Conservation (phyloP, 2,797 vertebrate genomes). For the Kryptolebias ocellatus region DNA sequence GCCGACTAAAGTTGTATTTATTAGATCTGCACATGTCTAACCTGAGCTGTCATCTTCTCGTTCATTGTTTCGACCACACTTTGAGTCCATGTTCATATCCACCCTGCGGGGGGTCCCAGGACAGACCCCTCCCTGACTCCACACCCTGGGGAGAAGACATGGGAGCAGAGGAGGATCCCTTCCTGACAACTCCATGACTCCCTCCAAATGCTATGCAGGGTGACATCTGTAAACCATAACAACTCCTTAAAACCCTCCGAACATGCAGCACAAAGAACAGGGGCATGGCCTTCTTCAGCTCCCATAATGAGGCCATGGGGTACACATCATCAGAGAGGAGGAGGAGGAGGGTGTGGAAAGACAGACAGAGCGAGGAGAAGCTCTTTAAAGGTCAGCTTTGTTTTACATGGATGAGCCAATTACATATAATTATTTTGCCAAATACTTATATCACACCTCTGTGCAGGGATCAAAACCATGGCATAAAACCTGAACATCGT, state of each 20-base stretch:
- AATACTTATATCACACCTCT: slow-evolving; percentile 61
- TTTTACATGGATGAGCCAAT: slow-evolving; percentile 48
- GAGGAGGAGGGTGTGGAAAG: slow-evolving; percentile 4
- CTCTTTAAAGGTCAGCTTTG: slow-evolving; percentile 17
- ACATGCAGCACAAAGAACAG: slow-evolving; percentile 71
- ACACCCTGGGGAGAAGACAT: slow-evolving; percentile 50
- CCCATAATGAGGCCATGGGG: slow-evolving; percentile 68
- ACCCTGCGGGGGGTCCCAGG: slow-evolving; percentile 53
- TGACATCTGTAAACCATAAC: slow-evolving; percentile 85
- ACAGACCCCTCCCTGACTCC: slow-evolving; percentile 60
- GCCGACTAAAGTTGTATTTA: background rate
- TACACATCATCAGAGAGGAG: slow-evolving; percentile 58
- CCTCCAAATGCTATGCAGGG: slow-evolving; percentile 76
- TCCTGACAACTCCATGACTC: slow-evolving; percentile 76
- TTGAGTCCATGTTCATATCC: slow-evolving; percentile 21
- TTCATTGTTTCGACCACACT: slow-evolving; percentile 39
- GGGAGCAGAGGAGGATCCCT: slow-evolving; percentile 70
- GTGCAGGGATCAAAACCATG: slow-evolving; percentile 38
- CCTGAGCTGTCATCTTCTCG: slow-evolving; percentile 14
- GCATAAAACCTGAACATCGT: slow-evolving; percentile 29
- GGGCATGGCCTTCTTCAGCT: slow-evolving; percentile 60
- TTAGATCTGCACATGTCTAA: background rate
- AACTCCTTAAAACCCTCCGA: slow-evolving; percentile 60
- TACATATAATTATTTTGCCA: slow-evolving; percentile 47
- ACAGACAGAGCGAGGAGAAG: background rate